phyloP scores from a whole-genome alignment of 2,888 invertebrate genomes.

The Drosophila mimetica region DNA sequence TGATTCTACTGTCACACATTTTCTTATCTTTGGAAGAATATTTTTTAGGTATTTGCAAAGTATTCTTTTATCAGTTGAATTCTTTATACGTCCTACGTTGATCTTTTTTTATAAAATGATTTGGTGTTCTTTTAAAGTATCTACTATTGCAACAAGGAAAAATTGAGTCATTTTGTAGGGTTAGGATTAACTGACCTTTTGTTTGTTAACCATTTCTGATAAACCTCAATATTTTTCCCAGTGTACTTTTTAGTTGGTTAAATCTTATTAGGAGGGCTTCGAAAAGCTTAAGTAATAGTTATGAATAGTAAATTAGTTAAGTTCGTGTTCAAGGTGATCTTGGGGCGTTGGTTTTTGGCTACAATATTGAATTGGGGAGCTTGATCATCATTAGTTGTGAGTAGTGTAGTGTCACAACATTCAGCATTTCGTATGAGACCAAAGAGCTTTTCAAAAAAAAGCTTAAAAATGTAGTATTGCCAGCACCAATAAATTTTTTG shows the following conservation, averaged over 20 bases:
- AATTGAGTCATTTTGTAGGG: too few relatives aligned
- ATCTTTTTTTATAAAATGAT: background rate
- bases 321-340: conserved; percentile 29
- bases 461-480: background rate
- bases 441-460: conserved; percentile 9
- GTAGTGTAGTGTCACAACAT: conserved; percentile 1
- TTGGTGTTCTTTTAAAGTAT: background rate
- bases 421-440: background rate
- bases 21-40: background rate
- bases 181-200: too few relatives aligned
- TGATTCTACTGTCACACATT: background rate
- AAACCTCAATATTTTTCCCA: too few relatives aligned
- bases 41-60: background rate
- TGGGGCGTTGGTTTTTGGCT: background rate
- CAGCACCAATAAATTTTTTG: background rate
- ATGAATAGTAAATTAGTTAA: conserved; percentile 13
- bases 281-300: conserved; percentile 16
- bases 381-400: background rate
- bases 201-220: too few relatives aligned
- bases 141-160: too few relatives aligned
- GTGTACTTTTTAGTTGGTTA: background rate
- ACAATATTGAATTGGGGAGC: conserved; percentile 1
- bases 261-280: conserved; percentile 5
- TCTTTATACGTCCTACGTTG: background rate
- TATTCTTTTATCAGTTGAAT: background rate